phyloP scores from a whole-genome alignment of 2,113 vertebrate species.

The Daphoenositta chrysoptera region DNA sequence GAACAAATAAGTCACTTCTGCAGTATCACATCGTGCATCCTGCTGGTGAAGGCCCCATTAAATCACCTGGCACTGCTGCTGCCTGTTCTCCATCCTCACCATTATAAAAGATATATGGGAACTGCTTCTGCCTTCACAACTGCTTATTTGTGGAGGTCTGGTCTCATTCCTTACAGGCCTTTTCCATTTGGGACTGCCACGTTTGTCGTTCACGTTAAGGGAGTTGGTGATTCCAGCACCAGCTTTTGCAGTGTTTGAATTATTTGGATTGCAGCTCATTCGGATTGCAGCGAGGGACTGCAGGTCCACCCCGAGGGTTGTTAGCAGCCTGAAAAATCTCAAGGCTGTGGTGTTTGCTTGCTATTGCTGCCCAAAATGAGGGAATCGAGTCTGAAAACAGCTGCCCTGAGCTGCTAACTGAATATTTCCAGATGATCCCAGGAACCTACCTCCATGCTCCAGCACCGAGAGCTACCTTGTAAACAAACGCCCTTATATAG shows the following conservation, averaged over 20 bases:
- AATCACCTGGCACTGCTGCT: background rate
- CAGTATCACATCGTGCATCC: background rate
- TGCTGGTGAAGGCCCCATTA: background rate
- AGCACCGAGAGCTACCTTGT: slow-evolving; percentile 9
- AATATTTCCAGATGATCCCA: slow-evolving; percentile 44
- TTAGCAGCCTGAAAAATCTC: background rate
- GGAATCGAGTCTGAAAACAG: background rate
- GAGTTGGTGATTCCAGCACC: background rate
- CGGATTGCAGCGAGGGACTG: background rate
- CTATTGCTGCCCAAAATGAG: background rate
- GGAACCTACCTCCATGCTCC: background rate
- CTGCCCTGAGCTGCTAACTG: background rate
- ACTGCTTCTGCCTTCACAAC: background rate
- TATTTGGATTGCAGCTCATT: background rate
- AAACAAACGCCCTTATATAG: slow-evolving; percentile 52
- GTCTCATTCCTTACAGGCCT: background rate
- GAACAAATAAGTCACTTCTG: background rate
- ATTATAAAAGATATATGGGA: background rate
- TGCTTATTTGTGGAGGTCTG: background rate
- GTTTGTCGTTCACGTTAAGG: background rate
- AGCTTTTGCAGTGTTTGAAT: background rate
- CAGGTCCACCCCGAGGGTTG: background rate
- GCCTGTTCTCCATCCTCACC: background rate
- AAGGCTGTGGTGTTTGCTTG: background rate
- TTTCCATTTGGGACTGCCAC: background rate